Percentiles rank a stretch among this genome's conserved stretches.
Conservation (phyloP, 2,797 vertebrate genomes). For the Cetoscarus ocellatus region DNA sequence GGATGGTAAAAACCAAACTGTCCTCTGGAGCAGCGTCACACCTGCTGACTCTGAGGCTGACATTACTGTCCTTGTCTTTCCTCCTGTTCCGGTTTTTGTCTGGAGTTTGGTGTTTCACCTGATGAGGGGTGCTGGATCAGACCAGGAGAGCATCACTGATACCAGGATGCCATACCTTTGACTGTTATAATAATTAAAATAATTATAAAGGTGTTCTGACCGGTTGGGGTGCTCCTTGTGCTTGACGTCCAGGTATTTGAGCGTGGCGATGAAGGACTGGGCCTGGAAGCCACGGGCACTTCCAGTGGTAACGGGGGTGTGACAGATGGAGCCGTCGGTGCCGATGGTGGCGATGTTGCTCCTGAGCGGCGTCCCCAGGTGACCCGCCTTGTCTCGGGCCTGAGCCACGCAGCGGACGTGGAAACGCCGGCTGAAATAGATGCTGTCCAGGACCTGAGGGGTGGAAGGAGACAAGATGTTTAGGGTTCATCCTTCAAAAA, state of each 20-base stretch:
- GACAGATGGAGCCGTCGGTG: slow-evolving; percentile 96
- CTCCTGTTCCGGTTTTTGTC: too few relatives aligned
- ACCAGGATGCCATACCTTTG: too few relatives aligned
- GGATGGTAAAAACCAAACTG: too few relatives aligned
- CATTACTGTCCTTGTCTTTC: too few relatives aligned
- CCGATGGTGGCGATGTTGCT: slow-evolving; percentile 94
- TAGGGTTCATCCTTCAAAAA: too few relatives aligned
- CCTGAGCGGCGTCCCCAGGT: slow-evolving; percentile 92
- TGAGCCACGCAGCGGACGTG: slow-evolving; percentile 96
- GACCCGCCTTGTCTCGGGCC: slow-evolving; percentile 93
- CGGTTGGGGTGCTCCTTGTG: slow-evolving; percentile 99
- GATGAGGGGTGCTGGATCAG: too few relatives aligned
- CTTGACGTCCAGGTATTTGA: slow-evolving; percentile 97
- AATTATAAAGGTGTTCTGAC: slow-evolving; percentile 65
- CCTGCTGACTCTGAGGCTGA: too few relatives aligned
- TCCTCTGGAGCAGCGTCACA: too few relatives aligned
- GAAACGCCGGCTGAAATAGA: slow-evolving; percentile 98
- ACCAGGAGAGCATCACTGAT: too few relatives aligned
- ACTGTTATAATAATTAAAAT: too few relatives aligned
- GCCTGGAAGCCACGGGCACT: slow-evolving; percentile 97
- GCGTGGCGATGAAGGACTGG: slow-evolving; percentile 95
- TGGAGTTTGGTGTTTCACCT: too few relatives aligned
- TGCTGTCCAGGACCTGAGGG: slow-evolving; percentile 94
- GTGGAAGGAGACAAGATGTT: too few relatives aligned
- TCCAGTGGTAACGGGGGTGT: slow-evolving; percentile 96